These are phyloP conservation scores for Stichopus horrens DNA, from an alignment of 53 echinoderm and acorn worm genomes.

Conservation along the genomic window DNA sequence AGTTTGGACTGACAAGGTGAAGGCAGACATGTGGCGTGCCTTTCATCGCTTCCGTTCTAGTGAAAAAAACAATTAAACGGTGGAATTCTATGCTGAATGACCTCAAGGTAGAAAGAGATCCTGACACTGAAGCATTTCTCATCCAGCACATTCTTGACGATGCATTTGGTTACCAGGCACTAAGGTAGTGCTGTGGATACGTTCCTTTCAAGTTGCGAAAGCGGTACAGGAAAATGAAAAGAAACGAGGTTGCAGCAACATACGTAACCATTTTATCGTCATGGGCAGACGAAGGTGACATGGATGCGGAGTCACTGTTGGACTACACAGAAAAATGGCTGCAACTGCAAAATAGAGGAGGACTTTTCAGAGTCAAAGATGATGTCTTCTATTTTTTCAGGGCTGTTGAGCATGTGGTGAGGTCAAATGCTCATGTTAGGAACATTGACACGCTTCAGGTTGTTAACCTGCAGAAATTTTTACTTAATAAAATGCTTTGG, in stretches of 20 bases:
- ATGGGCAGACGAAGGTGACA: neutral
- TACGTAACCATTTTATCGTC: neutral
- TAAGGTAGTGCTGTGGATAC: neutral
- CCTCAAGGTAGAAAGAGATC: neutral
- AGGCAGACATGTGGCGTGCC: conserved; percentile 5
- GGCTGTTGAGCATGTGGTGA: conserved; percentile 1
- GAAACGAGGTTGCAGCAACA: conserved; percentile 10
- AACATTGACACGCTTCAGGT: neutral
- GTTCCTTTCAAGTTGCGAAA: neutral
- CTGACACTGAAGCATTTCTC: neutral
- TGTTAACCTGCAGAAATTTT: no score
- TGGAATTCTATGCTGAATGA: neutral
- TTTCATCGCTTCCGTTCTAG: neutral
- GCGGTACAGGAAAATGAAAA: conserved; percentile 2
- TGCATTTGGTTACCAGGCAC: neutral
- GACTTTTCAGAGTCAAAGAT: neutral
- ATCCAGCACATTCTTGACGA: neutral
- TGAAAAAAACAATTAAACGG: neutral
- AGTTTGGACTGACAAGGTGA: conserved; percentile 10
- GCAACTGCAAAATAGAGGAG: neutral
- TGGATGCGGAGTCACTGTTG: conserved; percentile 11
- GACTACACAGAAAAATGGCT: conserved; percentile 12
- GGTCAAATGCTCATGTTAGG: neutral
- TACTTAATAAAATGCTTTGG: no score
- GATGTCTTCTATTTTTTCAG: neutral